phyloP scores from a whole-genome alignment of 2,797 vertebrate genomes.

The Perodicticus potto region DNA sequence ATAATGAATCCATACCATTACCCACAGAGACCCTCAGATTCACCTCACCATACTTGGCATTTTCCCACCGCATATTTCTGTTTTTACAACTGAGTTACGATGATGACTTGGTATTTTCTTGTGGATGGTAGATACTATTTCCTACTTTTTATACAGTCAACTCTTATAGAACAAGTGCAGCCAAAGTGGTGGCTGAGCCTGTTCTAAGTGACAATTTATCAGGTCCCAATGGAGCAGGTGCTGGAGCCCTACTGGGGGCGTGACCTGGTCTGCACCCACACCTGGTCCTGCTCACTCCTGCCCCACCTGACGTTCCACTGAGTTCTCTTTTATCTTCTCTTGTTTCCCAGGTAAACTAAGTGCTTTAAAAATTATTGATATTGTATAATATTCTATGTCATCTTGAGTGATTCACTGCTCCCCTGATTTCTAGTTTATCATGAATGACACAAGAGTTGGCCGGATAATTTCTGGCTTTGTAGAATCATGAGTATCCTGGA shows the following conservation, averaged over 20 bases:
- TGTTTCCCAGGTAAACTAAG: background rate
- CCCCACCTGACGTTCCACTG: accelerated
- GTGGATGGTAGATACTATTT: background rate
- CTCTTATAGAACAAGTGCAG: background rate
- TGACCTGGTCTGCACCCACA: background rate
- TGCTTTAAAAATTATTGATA: background rate
- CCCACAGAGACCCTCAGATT: background rate
- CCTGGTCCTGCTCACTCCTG: accelerated
- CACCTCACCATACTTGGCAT: background rate
- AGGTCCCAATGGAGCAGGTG: background rate
- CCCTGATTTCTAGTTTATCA: background rate
- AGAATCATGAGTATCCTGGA: background rate
- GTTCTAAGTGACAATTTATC: background rate
- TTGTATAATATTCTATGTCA: background rate
- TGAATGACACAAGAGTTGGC: background rate
- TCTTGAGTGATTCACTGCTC: background rate
- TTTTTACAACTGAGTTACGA: background rate
- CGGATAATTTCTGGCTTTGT: background rate
- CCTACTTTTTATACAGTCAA: background rate
- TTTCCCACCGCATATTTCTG: background rate
- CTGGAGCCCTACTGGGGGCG: background rate
- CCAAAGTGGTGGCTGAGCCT: background rate
- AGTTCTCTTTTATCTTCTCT: background rate
- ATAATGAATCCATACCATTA: background rate
- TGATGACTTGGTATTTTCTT: background rate